Conservation (phyloP, 2,797 vertebrate genomes). For the Chiloscyllium punctatum region DNA sequence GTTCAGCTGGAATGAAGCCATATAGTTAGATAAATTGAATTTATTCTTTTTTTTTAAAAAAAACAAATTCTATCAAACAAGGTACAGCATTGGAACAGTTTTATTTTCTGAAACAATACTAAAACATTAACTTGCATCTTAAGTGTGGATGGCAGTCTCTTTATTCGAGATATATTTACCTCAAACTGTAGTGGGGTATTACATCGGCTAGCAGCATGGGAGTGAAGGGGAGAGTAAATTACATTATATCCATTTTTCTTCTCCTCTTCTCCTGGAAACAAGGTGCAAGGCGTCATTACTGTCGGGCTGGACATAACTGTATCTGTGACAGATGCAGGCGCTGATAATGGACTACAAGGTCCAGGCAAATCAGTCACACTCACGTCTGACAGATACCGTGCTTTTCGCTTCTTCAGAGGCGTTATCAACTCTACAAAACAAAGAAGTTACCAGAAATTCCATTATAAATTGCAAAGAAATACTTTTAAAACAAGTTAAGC, state of each 20-base stretch:
- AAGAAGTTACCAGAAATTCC: constrained; percentile 33
- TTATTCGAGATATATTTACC: constrained; percentile 55
- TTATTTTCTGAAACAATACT: background rate
- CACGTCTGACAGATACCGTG: constrained; percentile 74
- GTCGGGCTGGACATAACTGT: constrained; percentile 63
- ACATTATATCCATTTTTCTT: constrained; percentile 67
- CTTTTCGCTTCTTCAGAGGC: constrained; percentile 91
- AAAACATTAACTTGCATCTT: background rate
- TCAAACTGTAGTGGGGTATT: constrained; percentile 97
- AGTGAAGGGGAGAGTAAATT: constrained; percentile 79
- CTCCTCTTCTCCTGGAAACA: constrained; percentile 70
- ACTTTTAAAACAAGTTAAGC: background rate
- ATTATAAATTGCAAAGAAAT: background rate
- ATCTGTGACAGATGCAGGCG: constrained; percentile 65
- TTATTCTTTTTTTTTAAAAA: background rate
- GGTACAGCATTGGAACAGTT: constrained; percentile 19
- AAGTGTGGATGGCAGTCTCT: no score
- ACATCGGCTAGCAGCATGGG: constrained; percentile 86
- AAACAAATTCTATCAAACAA: background rate
- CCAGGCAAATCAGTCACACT: constrained; percentile 70
- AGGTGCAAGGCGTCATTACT: constrained; percentile 63
- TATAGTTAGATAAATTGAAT: background rate
- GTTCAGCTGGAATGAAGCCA: background rate
- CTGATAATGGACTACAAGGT: constrained; percentile 81
- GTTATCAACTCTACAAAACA: constrained; percentile 68